A percentile compares a stretch with the other conserved stretches of the same genome.
These are phyloP conservation scores for Nannoperca obscura DNA, from an alignment of 2,797 vertebrate genomes.

Conservation along the genomic window DNA sequence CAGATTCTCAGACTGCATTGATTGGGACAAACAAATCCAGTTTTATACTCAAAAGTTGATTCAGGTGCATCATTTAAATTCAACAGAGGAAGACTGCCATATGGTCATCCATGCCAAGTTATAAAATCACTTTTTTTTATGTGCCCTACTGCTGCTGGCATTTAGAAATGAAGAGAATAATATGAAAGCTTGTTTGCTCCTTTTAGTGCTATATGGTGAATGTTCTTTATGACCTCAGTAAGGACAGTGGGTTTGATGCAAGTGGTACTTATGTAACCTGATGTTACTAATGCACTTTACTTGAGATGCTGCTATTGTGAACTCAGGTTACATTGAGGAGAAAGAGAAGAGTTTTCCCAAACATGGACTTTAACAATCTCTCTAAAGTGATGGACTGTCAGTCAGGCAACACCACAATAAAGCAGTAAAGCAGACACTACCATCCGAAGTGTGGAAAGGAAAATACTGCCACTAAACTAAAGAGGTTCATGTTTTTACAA, in stretches of 20 bases:
- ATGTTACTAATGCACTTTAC: constrained; percentile 17
- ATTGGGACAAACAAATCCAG: constrained; percentile 71
- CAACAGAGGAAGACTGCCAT: constrained; percentile 51
- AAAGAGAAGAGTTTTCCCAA: not conserved
- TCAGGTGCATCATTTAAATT: constrained; percentile 72
- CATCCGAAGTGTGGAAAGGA: not conserved
- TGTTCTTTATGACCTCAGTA: constrained; percentile 29
- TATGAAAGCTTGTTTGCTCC: constrained; percentile 45
- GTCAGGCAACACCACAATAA: not conserved
- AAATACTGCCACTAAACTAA: not conserved
- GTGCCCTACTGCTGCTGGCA: constrained; percentile 26
- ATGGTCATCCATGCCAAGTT: constrained; percentile 54
- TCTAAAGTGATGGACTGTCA: not conserved
- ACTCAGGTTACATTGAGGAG: not conserved
- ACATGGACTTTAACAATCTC: not conserved
- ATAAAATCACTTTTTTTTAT: constrained; percentile 41
- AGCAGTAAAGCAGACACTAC: not conserved
- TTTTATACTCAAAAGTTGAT: constrained; percentile 70
- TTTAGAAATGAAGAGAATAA: constrained; percentile 39
- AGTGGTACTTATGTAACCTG: constrained; percentile 27
- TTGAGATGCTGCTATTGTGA: constrained; percentile 6
- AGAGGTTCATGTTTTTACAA: not conserved
- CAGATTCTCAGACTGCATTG: constrained; percentile 66
- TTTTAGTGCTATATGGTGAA: constrained; percentile 18
- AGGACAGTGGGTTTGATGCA: constrained; percentile 13